phyloP scores from a whole-genome alignment of 2,113 vertebrate species.

The Rhipidura dahli region DNA sequence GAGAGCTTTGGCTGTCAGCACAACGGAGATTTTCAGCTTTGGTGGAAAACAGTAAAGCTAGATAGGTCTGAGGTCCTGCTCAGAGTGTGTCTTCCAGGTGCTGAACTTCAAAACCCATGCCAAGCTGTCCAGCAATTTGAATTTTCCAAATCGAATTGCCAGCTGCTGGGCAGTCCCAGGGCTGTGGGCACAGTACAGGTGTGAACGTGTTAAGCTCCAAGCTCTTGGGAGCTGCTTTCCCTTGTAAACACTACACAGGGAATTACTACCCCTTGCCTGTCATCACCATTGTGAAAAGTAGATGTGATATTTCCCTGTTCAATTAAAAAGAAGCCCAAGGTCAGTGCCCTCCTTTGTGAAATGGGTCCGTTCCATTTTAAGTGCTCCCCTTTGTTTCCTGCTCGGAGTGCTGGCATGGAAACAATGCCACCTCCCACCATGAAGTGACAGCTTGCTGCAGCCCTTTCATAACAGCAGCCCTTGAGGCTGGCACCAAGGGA shows the following conservation, averaged over 20 bases:
- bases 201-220: background rate
- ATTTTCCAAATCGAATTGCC: background rate
- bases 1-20: background rate
- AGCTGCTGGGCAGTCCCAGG: background rate
- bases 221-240: background rate
- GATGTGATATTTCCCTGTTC: background rate
- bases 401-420: constrained; percentile 47
- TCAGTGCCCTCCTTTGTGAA: background rate
- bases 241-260: background rate
- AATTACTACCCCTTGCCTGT: constrained; percentile 23
- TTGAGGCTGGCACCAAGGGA: constrained; percentile 50
- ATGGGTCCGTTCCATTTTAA: background rate
- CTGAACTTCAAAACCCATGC: background rate
- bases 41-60: background rate
- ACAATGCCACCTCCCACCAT: constrained; percentile 58
- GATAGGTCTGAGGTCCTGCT: background rate
- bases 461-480: constrained; percentile 51
- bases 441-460: constrained; percentile 62
- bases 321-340: background rate
- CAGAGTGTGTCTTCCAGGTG: background rate
- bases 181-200: background rate
- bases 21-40: background rate
- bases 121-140: background rate
- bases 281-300: background rate
- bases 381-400: constrained; percentile 49